Percentiles rank a stretch among this genome's conserved stretches.
Evolutionary conservation across 1,140 invertebrate species (phyloP).

Genomic region (Potamilus streckersoni): DNA sequence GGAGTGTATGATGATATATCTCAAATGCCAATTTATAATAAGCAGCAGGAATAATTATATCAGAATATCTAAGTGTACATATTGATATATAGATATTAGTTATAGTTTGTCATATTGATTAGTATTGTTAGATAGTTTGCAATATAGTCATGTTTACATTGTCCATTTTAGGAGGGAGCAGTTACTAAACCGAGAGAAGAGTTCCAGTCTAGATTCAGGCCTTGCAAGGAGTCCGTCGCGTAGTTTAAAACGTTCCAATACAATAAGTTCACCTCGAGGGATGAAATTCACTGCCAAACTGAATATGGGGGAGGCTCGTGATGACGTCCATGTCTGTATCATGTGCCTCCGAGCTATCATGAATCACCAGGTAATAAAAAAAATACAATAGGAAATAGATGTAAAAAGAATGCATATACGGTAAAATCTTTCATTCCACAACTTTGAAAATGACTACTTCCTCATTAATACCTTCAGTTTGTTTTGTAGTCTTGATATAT

Average conservation of each 20-base stretch:
- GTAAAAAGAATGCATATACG: too few species aligned
- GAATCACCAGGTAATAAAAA: slow-evolving; percentile 92
- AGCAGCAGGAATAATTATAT: too few species aligned
- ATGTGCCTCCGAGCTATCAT: slow-evolving; percentile 99
- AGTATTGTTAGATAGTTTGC: neutral
- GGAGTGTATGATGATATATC: too few species aligned
- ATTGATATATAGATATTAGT: too few species aligned
- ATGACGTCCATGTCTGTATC: slow-evolving; percentile 99
- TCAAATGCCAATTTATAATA: too few species aligned
- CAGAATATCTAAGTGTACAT: too few species aligned
- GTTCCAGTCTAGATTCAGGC: slow-evolving; percentile 58
- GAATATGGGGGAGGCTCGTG: slow-evolving; percentile 97
- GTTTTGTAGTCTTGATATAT: too few species aligned
- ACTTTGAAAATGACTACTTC: too few species aligned
- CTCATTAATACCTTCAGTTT: too few species aligned
- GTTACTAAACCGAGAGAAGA: slow-evolving; percentile 59
- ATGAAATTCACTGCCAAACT: slow-evolving; percentile 69
- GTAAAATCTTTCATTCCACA: too few species aligned
- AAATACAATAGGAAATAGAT: too few species aligned
- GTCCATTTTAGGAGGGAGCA: slow-evolving; percentile 55
- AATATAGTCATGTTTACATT: neutral
- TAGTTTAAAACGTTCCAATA: slow-evolving; percentile 57
- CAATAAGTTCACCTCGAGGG: slow-evolving; percentile 52
- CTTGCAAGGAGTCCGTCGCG: slow-evolving; percentile 51
- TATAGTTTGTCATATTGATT: neutral